These are phyloP conservation scores for Drosophila auraria DNA, from an alignment of 1,140 invertebrate species.

Conservation along the genomic window DNA sequence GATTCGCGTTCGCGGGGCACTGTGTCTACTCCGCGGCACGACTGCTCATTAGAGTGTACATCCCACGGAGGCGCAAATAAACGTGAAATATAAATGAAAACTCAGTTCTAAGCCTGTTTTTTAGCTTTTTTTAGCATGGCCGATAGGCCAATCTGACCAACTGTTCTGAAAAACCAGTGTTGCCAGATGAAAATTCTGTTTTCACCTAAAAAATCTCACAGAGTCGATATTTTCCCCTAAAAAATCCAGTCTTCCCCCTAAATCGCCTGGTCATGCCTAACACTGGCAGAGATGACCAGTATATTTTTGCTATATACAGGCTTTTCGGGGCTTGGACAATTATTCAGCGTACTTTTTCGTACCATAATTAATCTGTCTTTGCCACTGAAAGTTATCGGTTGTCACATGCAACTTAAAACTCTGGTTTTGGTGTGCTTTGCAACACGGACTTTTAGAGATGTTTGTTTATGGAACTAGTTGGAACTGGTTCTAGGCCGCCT, in stretches of 20 bases:
- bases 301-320: background rate
- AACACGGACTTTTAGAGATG: conserved; percentile 24
- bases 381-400: background rate
- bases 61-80: conserved; percentile 49
- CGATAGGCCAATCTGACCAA: conserved; percentile 22
- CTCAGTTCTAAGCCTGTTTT: conserved; percentile 12
- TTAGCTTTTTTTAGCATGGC: conserved; percentile 20
- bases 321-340: accelerated
- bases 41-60: conserved; percentile 62
- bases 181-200: no score
- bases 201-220: no score
- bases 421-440: background rate
- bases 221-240: no score
- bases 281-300: conserved; percentile 1
- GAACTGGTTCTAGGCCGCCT: conserved; percentile 21
- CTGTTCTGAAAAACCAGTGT: conserved; percentile 11
- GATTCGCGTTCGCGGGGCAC: conserved; percentile 34
- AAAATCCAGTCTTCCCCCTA: no score
- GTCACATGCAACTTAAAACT: background rate
- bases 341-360: no score
- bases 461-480: background rate
- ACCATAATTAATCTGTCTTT: background rate
- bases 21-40: conserved; percentile 64
- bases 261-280: background rate
- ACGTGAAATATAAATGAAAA: conserved; percentile 20